Percentiles rank a stretch among this genome's conserved stretches.
Evolutionary conservation across 1,140 invertebrate species (phyloP).

Genomic region (Aporrectodea caliginosa): DNA sequence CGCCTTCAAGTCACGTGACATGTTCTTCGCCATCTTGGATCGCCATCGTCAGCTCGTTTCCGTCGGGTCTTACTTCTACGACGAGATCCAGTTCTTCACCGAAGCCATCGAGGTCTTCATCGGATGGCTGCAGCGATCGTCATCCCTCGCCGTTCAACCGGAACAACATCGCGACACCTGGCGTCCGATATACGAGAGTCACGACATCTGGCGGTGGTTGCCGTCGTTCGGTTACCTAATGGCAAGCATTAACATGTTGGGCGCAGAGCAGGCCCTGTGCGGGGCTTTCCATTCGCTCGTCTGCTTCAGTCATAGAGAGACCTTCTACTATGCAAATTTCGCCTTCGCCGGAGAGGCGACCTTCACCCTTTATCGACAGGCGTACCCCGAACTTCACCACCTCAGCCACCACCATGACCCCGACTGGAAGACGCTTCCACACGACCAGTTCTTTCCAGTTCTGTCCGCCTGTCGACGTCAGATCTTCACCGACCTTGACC

Average conservation of each 20-base stretch:
- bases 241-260: conserved; percentile 16
- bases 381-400: neutral
- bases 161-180: neutral
- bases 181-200: neutral
- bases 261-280: conserved; percentile 22
- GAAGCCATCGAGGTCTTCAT: conserved; percentile 13
- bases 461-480: conserved; percentile 26
- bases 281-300: conserved; percentile 22
- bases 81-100: conserved; percentile 28
- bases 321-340: conserved; percentile 19
- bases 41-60: conserved; percentile 20
- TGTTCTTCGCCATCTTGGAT: conserved; percentile 29
- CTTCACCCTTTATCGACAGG: conserved; percentile 17
- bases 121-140: conserved; percentile 15
- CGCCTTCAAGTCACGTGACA: conserved; percentile 22
- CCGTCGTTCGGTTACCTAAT: conserved; percentile 21
- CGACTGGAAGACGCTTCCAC: conserved; percentile 18
- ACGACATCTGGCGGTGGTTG: conserved; percentile 10
- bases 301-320: conserved; percentile 24
- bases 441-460: conserved; percentile 27
- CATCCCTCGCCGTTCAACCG: neutral
- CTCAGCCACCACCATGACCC: no score
- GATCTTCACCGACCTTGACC: conserved; percentile 29
- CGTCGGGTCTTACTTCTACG: conserved; percentile 21
- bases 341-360: conserved; percentile 18